Evolutionary conservation across 2,888 invertebrate species (phyloP), one percentile per base, ranked within the genome.

Genomic region (Baronia brevicornis): DNA sequence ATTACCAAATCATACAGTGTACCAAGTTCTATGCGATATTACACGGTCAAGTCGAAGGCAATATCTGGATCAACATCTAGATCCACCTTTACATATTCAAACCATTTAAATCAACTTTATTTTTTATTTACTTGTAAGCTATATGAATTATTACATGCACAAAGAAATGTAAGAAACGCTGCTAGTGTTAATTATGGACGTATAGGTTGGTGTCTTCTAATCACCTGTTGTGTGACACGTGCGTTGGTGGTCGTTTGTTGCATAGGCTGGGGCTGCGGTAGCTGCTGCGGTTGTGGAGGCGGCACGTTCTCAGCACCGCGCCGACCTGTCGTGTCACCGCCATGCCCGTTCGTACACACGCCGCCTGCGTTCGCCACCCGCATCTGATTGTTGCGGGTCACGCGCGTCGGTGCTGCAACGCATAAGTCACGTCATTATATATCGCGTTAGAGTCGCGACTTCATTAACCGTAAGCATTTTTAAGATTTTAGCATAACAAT

Each of bases 231-330:
- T 35, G 79, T 84, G 40, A 77, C 48, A 48, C 84, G 69, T 20
- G 72, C 50, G 51, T 75, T 86, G 28, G 75, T 55, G 22, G 67
- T 60, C 14, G 41, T 39, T 24, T 35, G 41, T 9, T 73, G 65
- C 30, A 48, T 58, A 22, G 51, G 58, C 32, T 80, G 73, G n/a
- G 41, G 41, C 27, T 35, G 41, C 10, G 74, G 65, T 29, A 48
- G 58, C 24, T 51, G 58, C 32, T 80, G 73, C 28, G 75, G 84
- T 41, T 61, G 66, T 33, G 84, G 75, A 24, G 88, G 87, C 31
- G 89, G 89, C 51, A 89, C 87, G 59, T 89, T 90, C 67, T 89
- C 89, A 1, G 86, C 70, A 51, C 87, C 87, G 23, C 87, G 80
- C 33, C 88, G 80, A 35, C 86, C 85, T 27, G 87, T 87, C 36